Base-by-base conservation (phyloP, 1,140 invertebrate species). In the Akabosia matsudoensis region DNA sequence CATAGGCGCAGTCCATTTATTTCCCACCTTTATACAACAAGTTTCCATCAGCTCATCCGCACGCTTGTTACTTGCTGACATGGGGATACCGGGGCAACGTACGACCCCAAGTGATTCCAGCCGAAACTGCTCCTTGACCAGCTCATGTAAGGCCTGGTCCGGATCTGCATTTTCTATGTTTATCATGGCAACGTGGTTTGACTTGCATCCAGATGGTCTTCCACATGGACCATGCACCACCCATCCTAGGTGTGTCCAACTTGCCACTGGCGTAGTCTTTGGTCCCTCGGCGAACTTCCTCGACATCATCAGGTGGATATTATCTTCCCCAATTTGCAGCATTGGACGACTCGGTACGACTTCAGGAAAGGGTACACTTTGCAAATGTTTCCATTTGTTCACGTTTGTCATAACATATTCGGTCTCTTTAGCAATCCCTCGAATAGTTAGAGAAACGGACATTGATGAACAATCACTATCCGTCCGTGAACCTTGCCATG, bases 1-100 rank as follows among this genome's bases (percentile, higher is more conserved):
- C 33, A 82, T 83, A 72, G 79, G 61, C n/a, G n/a, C 1, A 80
- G 33, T 24, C 73, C 75, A 0, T 34, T 61, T n/a, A n/a, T 45
- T 56, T 78, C 73, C 22, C 34, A 78, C 33, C 70, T 2, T 0
- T 30, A 18, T 10, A n/a, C 75, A 31, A 75, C 37, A n/a, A 33
- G 52, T 14, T 4, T 76, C 67, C 51, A 78, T 74, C 0, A 78
- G 74, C 1, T 30, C 26, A 24, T 73, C 4, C 0, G 75, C 52
- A 37, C 34, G 13, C 3, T 13, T 24, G 24, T 80, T 76, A 0
- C 78, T 30, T 24, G 73, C 70, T 4, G 75, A 76, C 28, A 18
- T 61, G 10, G 51, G 24, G 4, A 3, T n/a, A 18, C 33, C n/a
- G 0, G 26, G 14, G 1, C 7, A 3, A 1, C 31, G 2, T 22